Base-by-base conservation (phyloP, 2,113 vertebrate genomes). In the Haplotaxodon microlepis region DNA sequence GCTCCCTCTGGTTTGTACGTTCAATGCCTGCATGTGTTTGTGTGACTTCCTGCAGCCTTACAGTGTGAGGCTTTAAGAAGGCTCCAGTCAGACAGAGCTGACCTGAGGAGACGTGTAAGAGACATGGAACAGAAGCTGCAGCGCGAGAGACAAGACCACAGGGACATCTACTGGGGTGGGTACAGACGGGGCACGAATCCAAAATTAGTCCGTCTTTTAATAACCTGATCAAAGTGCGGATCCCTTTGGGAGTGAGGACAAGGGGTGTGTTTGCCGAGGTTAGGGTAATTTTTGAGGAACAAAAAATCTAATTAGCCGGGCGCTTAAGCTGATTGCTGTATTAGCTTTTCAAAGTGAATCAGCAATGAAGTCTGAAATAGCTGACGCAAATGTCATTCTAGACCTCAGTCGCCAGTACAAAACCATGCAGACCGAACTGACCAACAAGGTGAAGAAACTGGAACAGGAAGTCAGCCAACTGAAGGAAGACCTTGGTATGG, bases 81-180 rank as follows among this genome's bases (percentile, higher is more conserved):
- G 51, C 93, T 94, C n/a, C 95, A 93, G 57, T 89, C 94, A 53
- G 92, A 89, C 7, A 94, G 93, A 34, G 87, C 88, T 29, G 91
- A 89, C 53, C 90, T 97, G 79, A 94, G 83, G 87, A 85, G 6
- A 56, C 92, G 84, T 36, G 54, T 97, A 59, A 92, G 84, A 61
- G 92, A 91, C 27, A 71, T 96, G 81, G 94, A 97, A 92, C 93
- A 94, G 71, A 94, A 86, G 3, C 88, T 97, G 86, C 89, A 96
- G 38, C 82, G 85, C 6, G 93, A 96, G 45, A 82, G 1, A 80
- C 92, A 93, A 16, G 95, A 97, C 93, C 94, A 95, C 83, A 83
- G 84, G 90, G 97, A 96, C 61, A 50, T 97, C 87, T 94, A 89
- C 63, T 91, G 95, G 95, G 96, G 97, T 97, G 83, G 12, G 63